phyloP scores from a whole-genome alignment of 2,113 vertebrate species.

The Gulo gulo region DNA sequence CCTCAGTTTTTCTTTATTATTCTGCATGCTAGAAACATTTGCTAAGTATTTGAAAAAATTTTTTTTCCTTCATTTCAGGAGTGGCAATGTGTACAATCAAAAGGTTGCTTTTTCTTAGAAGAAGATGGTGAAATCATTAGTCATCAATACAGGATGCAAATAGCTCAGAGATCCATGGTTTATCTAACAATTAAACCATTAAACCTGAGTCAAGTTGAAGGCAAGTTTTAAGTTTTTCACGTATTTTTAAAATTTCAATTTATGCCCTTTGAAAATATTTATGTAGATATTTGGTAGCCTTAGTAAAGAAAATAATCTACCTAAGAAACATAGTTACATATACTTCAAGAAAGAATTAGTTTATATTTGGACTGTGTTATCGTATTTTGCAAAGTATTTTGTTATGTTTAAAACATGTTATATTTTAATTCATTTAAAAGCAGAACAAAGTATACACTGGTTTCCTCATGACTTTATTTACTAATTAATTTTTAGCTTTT shows the following conservation, averaged over 20 bases:
- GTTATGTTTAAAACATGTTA: conserved; percentile 4
- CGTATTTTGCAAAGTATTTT: background rate
- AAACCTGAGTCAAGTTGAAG: conserved; percentile 81
- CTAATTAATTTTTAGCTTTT: conserved; percentile 20
- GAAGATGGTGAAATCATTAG: conserved; percentile 88
- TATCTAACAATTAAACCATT: conserved; percentile 90
- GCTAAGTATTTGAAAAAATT: background rate
- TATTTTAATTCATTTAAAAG: conserved; percentile 30
- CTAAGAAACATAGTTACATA: background rate
- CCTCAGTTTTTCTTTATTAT: background rate
- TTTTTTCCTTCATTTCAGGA: conserved; percentile 82
- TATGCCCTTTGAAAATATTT: conserved; percentile 1
- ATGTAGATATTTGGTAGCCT: background rate
- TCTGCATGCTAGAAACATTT: background rate
- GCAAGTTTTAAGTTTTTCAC: conserved; percentile 71
- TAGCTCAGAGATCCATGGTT: conserved; percentile 86
- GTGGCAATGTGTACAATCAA: conserved; percentile 86
- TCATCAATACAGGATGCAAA: conserved; percentile 90
- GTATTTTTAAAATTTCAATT: conserved; percentile 2
- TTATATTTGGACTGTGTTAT: background rate
- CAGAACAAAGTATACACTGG: background rate
- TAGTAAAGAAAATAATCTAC: background rate
- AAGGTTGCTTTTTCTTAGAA: conserved; percentile 94
- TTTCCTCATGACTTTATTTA: conserved; percentile 7
- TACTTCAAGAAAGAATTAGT: background rate